Percentiles rank a stretch among this genome's conserved stretches.
These are phyloP conservation scores for Antechinus flavipes DNA, from an alignment of 2,113 vertebrate species.

Conservation along the genomic window DNA sequence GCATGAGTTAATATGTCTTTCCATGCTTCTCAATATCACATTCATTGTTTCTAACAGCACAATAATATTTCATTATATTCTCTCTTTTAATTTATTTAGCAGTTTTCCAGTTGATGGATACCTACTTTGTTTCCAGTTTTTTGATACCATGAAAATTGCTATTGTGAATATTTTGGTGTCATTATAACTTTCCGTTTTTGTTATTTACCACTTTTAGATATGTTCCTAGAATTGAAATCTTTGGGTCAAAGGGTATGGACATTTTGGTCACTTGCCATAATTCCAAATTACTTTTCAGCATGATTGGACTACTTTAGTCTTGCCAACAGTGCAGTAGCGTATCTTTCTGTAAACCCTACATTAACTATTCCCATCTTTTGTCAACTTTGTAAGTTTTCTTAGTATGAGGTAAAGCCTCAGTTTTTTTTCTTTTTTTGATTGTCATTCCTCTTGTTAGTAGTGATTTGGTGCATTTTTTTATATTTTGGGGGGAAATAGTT, in stretches of 20 bases:
- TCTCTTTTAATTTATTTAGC: neutral
- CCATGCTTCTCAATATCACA: neutral
- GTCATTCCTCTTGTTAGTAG: neutral
- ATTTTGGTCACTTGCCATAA: neutral
- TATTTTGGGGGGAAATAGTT: neutral
- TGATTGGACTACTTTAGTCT: neutral
- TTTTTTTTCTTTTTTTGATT: neutral
- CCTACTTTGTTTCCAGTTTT: neutral
- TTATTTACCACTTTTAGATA: neutral
- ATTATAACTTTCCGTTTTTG: neutral
- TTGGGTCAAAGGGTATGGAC: neutral
- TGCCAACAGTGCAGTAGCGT: neutral
- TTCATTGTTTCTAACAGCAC: neutral
- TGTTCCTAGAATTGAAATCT: neutral
- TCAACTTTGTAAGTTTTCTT: neutral
- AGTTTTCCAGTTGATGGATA: neutral
- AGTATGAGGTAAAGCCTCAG: neutral
- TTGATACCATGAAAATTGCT: neutral
- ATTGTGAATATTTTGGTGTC: neutral
- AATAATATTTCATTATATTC: neutral
- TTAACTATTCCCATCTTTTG: neutral
- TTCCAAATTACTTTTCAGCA: neutral
- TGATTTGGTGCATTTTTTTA: neutral
- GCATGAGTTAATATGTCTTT: neutral
- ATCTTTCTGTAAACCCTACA: neutral